Evolutionary conservation across 2,797 vertebrate species (phyloP).

Genomic region (Pseudocheirus occidentalis): DNA sequence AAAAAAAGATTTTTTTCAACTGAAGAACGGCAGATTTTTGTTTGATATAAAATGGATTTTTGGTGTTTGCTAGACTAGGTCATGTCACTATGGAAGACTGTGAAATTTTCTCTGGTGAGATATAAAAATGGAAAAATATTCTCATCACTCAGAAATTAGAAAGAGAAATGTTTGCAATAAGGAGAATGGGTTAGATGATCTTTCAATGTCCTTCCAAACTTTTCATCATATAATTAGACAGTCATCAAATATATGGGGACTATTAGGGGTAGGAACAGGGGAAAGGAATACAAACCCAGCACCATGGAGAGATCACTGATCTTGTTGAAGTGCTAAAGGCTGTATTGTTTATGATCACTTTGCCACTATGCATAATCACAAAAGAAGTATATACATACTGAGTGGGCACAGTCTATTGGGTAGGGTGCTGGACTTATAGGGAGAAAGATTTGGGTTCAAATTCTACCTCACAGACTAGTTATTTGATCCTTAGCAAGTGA

Average conservation of each 20-base stretch:
- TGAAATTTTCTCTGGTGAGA: conserved; percentile 6
- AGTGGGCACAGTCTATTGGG: background rate
- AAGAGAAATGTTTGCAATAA: background rate
- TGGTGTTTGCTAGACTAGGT: background rate
- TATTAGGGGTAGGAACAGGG: background rate
- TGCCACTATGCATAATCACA: background rate
- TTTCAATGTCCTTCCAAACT: conserved; percentile 43
- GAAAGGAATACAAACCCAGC: conserved; percentile 46
- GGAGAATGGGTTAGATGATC: background rate
- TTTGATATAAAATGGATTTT: conserved; percentile 39
- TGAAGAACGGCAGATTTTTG: conserved; percentile 32
- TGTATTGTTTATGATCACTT: background rate
- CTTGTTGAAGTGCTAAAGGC: background rate
- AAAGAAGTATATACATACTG: background rate
- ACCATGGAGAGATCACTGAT: conserved; percentile 69
- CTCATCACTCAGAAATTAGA: conserved; percentile 24
- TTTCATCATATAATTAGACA: background rate
- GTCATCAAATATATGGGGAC: conserved; percentile 13
- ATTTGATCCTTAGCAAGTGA: background rate
- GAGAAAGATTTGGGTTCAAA: background rate
- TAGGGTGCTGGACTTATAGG: background rate
- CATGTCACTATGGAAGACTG: background rate
- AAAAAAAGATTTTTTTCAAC: conserved; percentile 12
- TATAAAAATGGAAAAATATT: conserved; percentile 16
- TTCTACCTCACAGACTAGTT: background rate